These are phyloP conservation scores for Monochamus saltuarius DNA, from an alignment of 1,140 invertebrate species.

Conservation along the genomic window DNA sequence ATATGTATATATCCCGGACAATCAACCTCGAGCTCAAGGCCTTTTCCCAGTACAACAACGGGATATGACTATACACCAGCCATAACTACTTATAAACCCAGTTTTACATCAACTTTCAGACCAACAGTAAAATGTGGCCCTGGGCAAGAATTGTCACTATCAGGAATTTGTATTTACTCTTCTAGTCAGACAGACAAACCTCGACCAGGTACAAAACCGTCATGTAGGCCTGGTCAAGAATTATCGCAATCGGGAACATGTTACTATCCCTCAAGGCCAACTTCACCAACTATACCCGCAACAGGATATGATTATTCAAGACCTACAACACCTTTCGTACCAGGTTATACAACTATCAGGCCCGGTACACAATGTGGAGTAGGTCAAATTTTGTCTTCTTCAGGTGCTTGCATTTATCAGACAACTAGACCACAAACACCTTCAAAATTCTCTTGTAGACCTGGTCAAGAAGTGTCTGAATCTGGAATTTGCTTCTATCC, in stretches of 20 bases:
- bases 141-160: too few relatives aligned
- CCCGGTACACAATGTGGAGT: background rate
- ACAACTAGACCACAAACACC: background rate
- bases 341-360: background rate
- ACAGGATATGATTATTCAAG: background rate
- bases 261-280: too few relatives aligned
- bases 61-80: background rate
- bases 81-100: too few relatives aligned
- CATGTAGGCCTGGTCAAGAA: background rate
- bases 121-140: background rate
- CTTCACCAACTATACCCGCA: background rate
- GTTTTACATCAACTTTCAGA: too few relatives aligned
- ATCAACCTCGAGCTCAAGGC: too few relatives aligned
- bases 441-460: background rate
- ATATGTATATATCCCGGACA: background rate
- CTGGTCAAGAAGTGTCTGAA: background rate
- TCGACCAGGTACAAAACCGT: background rate
- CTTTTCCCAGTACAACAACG: too few relatives aligned
- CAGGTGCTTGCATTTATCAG: slow-evolving; percentile 2
- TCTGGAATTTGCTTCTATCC: background rate
- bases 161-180: background rate
- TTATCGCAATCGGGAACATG: too few relatives aligned
- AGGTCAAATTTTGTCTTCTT: too few relatives aligned
- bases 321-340: background rate
- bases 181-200: background rate